Conservation (phyloP, 2,113 vertebrate genomes). For the Catagonus wagneri region DNA sequence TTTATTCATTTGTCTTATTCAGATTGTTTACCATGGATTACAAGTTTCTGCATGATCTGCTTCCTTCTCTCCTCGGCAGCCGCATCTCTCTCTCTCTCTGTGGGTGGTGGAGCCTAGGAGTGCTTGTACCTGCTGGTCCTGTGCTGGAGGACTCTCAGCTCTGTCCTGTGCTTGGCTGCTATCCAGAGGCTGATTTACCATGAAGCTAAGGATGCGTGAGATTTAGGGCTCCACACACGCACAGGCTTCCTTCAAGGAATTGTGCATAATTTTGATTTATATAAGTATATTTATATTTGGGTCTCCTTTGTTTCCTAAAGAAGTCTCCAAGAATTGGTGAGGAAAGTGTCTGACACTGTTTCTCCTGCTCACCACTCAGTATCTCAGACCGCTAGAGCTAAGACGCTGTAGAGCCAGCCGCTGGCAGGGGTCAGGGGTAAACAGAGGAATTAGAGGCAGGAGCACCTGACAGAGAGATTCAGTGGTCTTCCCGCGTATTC, state of each 20-base stretch:
- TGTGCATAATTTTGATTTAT: background rate
- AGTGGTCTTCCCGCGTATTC: too few relatives aligned
- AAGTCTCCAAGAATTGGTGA: background rate
- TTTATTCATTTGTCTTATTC: background rate
- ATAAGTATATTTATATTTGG: background rate
- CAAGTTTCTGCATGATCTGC: background rate
- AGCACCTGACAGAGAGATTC: accelerated
- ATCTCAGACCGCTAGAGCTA: background rate
- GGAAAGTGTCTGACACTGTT: background rate
- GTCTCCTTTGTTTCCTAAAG: background rate
- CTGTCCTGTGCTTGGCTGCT: too few relatives aligned
- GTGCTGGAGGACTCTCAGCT: background rate
- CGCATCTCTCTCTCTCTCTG: too few relatives aligned
- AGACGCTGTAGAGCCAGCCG: background rate
- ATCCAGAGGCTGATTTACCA: too few relatives aligned
- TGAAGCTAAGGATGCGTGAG: too few relatives aligned
- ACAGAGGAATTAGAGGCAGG: accelerated
- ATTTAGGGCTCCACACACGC: background rate
- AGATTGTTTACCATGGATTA: background rate
- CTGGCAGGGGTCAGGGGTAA: background rate
- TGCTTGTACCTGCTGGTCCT: background rate
- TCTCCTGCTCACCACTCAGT: background rate
- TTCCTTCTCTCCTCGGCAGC: background rate
- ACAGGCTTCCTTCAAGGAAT: background rate
- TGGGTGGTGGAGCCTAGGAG: background rate